These are phyloP conservation scores for Callipepla squamata DNA, from an alignment of 2,113 vertebrate genomes.

Conservation along the genomic window DNA sequence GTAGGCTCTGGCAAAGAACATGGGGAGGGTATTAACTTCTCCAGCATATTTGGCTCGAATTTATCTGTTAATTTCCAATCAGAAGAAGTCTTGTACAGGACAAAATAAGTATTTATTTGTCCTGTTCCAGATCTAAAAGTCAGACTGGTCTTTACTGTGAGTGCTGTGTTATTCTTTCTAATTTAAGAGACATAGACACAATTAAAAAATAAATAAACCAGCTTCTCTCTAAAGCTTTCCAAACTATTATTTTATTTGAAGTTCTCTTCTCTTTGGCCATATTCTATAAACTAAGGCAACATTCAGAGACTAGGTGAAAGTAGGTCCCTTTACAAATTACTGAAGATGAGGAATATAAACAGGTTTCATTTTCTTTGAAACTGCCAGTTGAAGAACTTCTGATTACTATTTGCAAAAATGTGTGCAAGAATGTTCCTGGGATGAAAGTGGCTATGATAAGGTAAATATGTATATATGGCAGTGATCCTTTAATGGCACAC, in stretches of 20 bases:
- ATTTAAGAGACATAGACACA: not conserved
- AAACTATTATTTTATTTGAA: not conserved
- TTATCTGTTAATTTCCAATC: not conserved
- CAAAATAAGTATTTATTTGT: not conserved
- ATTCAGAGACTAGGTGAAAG: not conserved
- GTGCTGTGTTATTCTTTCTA: not conserved
- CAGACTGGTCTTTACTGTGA: not conserved
- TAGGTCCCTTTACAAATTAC: not conserved
- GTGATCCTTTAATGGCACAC: not conserved
- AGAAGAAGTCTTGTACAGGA: not conserved
- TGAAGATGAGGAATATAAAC: not conserved
- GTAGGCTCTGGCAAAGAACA: not conserved
- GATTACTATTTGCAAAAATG: not conserved
- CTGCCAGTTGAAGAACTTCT: not conserved
- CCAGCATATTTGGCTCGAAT: not conserved
- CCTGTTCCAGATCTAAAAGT: not conserved
- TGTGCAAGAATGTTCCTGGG: not conserved
- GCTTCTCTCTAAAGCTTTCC: not conserved
- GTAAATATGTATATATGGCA: not conserved
- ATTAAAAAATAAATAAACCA: not conserved
- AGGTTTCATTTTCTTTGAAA: not conserved
- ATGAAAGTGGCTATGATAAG: not conserved
- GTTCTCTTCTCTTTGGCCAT: not conserved
- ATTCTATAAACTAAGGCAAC: not conserved
- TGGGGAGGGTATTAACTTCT: not conserved